phyloP scores from a whole-genome alignment of 2,888 invertebrate species.

The Amphiduros pacificus region DNA sequence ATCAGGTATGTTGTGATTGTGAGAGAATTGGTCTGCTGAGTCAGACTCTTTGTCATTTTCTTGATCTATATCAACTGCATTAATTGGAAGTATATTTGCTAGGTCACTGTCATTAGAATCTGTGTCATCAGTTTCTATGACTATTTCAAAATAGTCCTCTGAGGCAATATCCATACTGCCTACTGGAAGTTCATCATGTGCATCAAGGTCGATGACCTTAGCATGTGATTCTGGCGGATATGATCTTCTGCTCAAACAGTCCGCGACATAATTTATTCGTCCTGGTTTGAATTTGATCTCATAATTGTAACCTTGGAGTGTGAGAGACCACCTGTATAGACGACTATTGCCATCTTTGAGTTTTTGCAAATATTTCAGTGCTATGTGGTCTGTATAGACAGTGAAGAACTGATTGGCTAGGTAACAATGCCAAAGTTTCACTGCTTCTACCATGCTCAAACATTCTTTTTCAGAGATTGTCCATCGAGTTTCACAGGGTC shows the following conservation, averaged over 20 bases:
- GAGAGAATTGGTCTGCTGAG: neutral
- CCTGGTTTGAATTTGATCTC: slow-evolving; percentile 5
- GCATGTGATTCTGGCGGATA: too few species aligned
- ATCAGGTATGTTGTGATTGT: neutral
- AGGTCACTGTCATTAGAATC: neutral
- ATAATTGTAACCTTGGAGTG: slow-evolving; percentile 18
- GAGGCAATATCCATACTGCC: neutral
- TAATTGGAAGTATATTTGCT: neutral
- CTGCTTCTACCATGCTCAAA: neutral
- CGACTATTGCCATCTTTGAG: slow-evolving; percentile 3
- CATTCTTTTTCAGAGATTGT: slow-evolving; percentile 1
- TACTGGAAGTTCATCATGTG: neutral
- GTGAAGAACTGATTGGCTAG: neutral
- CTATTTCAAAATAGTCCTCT: neutral
- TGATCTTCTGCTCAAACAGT: neutral
- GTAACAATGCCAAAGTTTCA: neutral
- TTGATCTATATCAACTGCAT: neutral
- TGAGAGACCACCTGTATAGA: slow-evolving; percentile 7
- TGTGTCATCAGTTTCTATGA: neutral
- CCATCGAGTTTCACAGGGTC: neutral
- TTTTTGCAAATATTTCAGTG: slow-evolving; percentile 2
- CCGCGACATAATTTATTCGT: slow-evolving; percentile 4
- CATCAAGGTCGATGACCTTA: neutral
- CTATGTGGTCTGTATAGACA: slow-evolving; percentile 9
- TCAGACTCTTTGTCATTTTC: neutral